Base-by-base conservation (phyloP, 2,113 vertebrate species). In the Zosterops japonicus region DNA sequence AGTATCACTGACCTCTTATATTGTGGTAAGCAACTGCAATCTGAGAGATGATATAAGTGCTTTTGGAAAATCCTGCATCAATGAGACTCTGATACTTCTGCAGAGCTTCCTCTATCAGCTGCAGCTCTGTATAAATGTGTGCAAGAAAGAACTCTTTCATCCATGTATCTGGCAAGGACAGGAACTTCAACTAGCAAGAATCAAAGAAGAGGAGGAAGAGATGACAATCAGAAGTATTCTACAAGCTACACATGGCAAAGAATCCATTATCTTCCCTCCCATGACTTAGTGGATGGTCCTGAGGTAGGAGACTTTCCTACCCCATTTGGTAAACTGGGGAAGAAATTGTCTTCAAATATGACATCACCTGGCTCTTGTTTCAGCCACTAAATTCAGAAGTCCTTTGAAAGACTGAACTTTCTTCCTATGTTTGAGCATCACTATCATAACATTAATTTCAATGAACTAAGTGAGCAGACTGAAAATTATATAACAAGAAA, bases 1-100 rank as follows among this genome's bases (percentile, higher is more conserved):
- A 50, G 12, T 24, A 31, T 82, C 88, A 97, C 95, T 96, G 67
- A 99, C 99, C 99, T 99, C 99, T 96, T 91, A 99, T 99, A 96
- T 99, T 99, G 97, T 99, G 99, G 97, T 99, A 99, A 90, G 99
- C 99, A 75, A 99, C 99, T 27, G 99, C 99, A 65, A 99, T 99
- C 98, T 99, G 99, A 79, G 99, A 99, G 95, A 99, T 99, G 92
- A 99, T 99, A 72, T 99, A 99, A 44, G 99, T 99, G 97, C 99
- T 99, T 97, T 99, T 99, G 85, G 99, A 98, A 94, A 99, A 99
- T 94, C 99, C 99, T 33, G 99, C 98, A 91, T 99, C 99, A 61
- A 99, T 99, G 67, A 99, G 99, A 96, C 98, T 99, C 97, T 99
- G 99, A 95, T 99, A 99, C 93, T 99, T 99, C 96, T 99, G 99